Percentiles rank a stretch among this genome's conserved stretches.
Conservation (phyloP, 2,888 invertebrate genomes). For the Apamea anceps region DNA sequence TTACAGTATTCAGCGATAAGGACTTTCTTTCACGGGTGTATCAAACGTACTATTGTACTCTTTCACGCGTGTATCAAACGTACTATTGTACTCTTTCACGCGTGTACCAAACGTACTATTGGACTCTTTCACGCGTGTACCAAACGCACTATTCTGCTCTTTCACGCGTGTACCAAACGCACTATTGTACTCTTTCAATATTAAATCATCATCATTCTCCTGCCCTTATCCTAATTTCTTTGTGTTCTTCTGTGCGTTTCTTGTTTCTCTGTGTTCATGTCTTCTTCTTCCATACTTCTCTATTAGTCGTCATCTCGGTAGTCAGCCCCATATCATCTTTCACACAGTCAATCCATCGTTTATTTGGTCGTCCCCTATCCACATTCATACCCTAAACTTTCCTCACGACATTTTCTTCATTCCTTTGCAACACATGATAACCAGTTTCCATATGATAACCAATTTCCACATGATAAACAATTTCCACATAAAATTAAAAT, state of each 20-base stretch:
- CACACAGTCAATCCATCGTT: neutral
- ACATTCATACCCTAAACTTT: neutral
- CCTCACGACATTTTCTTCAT: neutral
- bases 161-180: neutral
- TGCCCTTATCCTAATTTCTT: no score
- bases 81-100: no score
- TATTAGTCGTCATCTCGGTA: neutral
- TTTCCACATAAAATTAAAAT: neutral
- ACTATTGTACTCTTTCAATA: no score
- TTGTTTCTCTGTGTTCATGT: no score
- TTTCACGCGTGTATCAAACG: no score
- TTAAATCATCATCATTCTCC: neutral
- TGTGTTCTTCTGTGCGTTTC: no score
- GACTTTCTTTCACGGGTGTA: neutral
- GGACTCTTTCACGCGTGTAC: neutral
- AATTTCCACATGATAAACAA: neutral
- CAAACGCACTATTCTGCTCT: neutral
- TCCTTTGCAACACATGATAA: neutral
- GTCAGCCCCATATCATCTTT: neutral
- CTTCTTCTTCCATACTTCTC: neutral
- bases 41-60: neutral
- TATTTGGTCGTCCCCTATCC: neutral
- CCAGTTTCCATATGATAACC: neutral
- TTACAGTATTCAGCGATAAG: conserved; percentile 11
- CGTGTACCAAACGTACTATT: no score